Evolutionary conservation across 2,797 vertebrate species (phyloP), one percentile per base, ranked within the genome.

Genomic region (Takifugu ocellatus): DNA sequence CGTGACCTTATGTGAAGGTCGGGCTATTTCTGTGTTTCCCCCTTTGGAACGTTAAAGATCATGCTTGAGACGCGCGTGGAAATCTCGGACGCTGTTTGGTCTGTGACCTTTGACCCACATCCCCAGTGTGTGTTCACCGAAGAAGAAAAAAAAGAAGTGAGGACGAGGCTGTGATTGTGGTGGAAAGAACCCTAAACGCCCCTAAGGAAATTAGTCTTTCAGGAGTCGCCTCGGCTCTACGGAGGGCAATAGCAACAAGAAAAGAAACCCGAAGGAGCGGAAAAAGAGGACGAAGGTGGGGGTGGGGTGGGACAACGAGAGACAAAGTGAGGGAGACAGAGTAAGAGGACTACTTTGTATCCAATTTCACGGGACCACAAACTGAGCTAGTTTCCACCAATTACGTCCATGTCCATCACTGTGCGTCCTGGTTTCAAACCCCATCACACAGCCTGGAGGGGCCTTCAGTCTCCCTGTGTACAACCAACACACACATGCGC

Each of bases 311-410:
- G 56, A 56, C 3, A 3, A 14, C 12, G 36, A 39, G 12, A 39
- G 36, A 36, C 6, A 29, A 36, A 8, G n/a, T 1, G 45, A 7
- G 17, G 21, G 17, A 48, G 46, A 24, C 3, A 24, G 44, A 46
- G 44, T 5, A 21, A 8, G 44, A 46, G 67, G 62, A 56, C 68
- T 26, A 65, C 74, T 47, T 61, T 70, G 70, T 81, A 72, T 83
- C 77, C 54, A 61, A 81, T 77, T 76, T 61, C 61, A 78, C 36
- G 14, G 53, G 61, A 71, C 59, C 74, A 69, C 77, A 74, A 78
- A 79, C 78, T 56, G 50, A 79, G 82, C 78, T 83, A 83, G 76
- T 90, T 90, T 85, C 82, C 81, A 82, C 84, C 89, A 88, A 88
- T 91, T 91, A 90, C 83, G 83, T 88, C 79, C 75, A 80, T 78